These are phyloP conservation scores for Drosophila ohnishii DNA, from an alignment of 1,140 invertebrate species.

Conservation along the genomic window DNA sequence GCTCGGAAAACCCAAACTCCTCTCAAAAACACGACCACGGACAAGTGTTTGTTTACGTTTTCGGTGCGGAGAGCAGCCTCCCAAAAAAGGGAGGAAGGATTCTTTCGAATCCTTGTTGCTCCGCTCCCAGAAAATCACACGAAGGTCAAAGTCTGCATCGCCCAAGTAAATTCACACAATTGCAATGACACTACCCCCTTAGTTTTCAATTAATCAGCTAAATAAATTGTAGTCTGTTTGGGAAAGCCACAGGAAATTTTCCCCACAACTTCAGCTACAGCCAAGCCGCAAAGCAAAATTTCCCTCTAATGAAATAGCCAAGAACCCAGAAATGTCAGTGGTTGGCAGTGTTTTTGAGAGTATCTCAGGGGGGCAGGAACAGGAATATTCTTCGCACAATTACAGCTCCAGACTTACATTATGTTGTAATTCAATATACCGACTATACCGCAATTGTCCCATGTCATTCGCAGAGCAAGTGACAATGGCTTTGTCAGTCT, in stretches of 20 bases:
- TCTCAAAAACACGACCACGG: slow-evolving; percentile 39
- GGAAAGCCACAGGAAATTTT: slow-evolving; percentile 35
- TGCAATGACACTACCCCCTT: slow-evolving; percentile 20
- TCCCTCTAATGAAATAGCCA: slow-evolving; percentile 40
- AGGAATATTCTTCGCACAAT: too few species aligned
- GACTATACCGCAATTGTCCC: slow-evolving; percentile 8
- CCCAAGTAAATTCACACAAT: slow-evolving; percentile 26
- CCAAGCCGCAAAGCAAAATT: slow-evolving; percentile 24
- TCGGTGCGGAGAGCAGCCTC: slow-evolving; percentile 23
- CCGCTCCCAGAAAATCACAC: slow-evolving; percentile 11
- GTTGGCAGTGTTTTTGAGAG: slow-evolving; percentile 13
- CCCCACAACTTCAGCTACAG: slow-evolving; percentile 22
- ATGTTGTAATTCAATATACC: slow-evolving; percentile 29
- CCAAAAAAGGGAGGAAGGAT: slow-evolving; percentile 2
- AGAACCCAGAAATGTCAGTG: slow-evolving; percentile 1
- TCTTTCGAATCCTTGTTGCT: slow-evolving; percentile 39
- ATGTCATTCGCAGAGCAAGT: slow-evolving; percentile 1
- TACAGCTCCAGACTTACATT: background rate
- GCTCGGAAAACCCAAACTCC: slow-evolving; percentile 29
- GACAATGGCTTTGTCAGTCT: slow-evolving; percentile 23
- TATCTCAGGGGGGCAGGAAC: too few species aligned
- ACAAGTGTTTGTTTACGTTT: slow-evolving; percentile 80
- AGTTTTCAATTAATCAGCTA: slow-evolving; percentile 53
- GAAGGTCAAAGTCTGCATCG: slow-evolving; percentile 44
- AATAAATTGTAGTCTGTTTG: slow-evolving; percentile 39